Base-by-base conservation (phyloP, 2,888 invertebrate species). In the Sipha maydis region DNA sequence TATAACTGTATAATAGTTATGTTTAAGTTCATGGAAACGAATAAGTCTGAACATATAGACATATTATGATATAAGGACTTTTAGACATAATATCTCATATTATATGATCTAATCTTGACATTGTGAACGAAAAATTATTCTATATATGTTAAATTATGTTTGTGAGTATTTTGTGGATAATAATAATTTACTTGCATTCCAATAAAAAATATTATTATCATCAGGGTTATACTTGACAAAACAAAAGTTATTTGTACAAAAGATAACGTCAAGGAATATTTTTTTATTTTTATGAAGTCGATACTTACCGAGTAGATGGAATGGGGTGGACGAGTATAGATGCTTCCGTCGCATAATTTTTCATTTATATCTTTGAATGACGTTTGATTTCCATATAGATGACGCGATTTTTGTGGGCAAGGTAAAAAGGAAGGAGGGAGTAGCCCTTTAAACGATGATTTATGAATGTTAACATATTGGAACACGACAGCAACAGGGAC, bases 341-440 rank as follows among this genome's bases (percentile, higher is more conserved):
- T 61, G 75, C 41, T 28, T 82, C 80, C 80, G 88, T 88, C 80
- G 88, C 82, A 82, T 88, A 90, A 91, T 90, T 91, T 90, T 91
- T 91, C 91, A 91, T 90, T 91, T 91, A 90, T 91, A 91, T 91
- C 90, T 90, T 90, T 89, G 90, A 90, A 91, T 90, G 91, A 90
- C 90, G 89, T 77, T 85, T 79, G 89, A 90, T 90, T 90, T 90
- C 90, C 90, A 90, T 90, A 90, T 90, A 90, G 90, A 90, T 90
- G 90, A 90, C 89, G 89, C 86, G 89, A 90, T 90, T 90, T 90
- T 90, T 89, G 89, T 67, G 88, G 80, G 88, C 88, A 88, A 88
- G 88, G 88, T 88, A 88, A 82, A 88, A 75, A 48, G 75, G 41
- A 28, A 61, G 80, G 56, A 56, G 89, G 84, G 89, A 83, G 85